Evolutionary conservation across 2,797 vertebrate species (phyloP), one percentile per base, ranked within the genome.

Genomic region (Cyprinodon diabolis): DNA sequence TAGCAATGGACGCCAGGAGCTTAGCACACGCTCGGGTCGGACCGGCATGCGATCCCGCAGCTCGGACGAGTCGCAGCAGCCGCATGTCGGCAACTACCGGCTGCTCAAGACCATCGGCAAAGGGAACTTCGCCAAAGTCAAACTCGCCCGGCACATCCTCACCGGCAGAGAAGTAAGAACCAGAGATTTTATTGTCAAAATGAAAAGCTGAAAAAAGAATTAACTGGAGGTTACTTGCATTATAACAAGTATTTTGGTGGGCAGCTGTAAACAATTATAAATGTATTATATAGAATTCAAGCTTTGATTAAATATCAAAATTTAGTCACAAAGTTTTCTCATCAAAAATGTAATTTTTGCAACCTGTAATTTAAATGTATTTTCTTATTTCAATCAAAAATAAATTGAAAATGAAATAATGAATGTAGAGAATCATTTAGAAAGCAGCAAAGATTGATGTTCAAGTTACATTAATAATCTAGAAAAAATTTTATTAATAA

Each of bases 61-160:
- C 95, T 97, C 97, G 10, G 98, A 99, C n/a, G 97, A 98, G 79
- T 82, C 84, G 6, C 93, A 93, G 87, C 97, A 97, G 79, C 97
- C 97, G 0, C 96, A 98, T 72, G 95, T 99, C 74, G 98, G 98
- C 49, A 98, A 99, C 94, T 99, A 99, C 95, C 95, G 98, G 80
- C 96, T 99, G 78, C 95, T 99, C 62, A 99, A 99, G 93, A 99
- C 98, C 6, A 99, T 99, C 78, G 97, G 98, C 84, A 99, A 99
- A 92, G 98, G 97, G 80, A 99, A 99, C 91, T 99, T 99, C 72
- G 98, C 98, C 86, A 99, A 99, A 94, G 97, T 99, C 84, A 99
- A 99, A 74, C 94, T 99, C 91, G 97, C 97, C 71, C 95, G 98
- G 74, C 97, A 99, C 91, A 99, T 98, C 91, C 97, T 99, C 66